These are phyloP conservation scores for Leptinotarsa peninsularis DNA, from an alignment of 2,888 invertebrate genomes.

Conservation along the genomic window DNA sequence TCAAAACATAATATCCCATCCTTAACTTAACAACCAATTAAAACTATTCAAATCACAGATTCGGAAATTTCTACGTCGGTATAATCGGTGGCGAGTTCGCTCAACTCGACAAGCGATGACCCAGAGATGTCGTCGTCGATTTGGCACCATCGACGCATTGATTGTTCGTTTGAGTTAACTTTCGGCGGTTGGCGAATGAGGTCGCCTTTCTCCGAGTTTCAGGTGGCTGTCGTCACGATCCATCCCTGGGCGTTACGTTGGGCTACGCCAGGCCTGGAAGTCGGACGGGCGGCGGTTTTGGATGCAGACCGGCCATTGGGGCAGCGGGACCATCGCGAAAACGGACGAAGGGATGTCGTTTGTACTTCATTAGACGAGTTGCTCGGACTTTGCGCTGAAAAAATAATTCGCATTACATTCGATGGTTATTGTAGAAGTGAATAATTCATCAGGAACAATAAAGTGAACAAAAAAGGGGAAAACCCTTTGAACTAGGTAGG, in stretches of 20 bases:
- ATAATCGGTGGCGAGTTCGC: constrained; percentile 56
- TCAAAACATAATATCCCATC: not conserved
- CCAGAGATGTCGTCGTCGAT: constrained; percentile 54
- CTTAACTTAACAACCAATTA: not conserved
- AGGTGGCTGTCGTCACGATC: constrained; percentile 63
- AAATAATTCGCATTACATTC: too few relatives aligned
- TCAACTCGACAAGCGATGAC: constrained; percentile 57
- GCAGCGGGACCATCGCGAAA: constrained; percentile 61
- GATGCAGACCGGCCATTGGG: constrained; percentile 53
- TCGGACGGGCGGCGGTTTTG: constrained; percentile 47
- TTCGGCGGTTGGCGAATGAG: constrained; percentile 30
- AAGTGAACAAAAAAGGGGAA: too few relatives aligned
- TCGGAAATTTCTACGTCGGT: constrained; percentile 54
- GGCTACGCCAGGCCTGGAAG: constrained; percentile 56
- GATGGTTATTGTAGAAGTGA: too few relatives aligned
- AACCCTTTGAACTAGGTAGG: too few relatives aligned
- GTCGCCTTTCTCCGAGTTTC: constrained; percentile 54
- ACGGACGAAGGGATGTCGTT: constrained; percentile 61
- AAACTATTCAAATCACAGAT: constrained; percentile 51
- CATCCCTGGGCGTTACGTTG: constrained; percentile 57
- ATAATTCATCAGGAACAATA: too few relatives aligned
- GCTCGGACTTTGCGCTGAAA: constrained; percentile 63
- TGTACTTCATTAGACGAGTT: constrained; percentile 64
- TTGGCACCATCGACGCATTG: constrained; percentile 9
- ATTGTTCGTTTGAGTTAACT: not conserved